A percentile compares a stretch with the other conserved stretches of the same genome.
Evolutionary conservation across 2,888 invertebrate genomes (phyloP).

Genomic region (Aleiodes testaceus): DNA sequence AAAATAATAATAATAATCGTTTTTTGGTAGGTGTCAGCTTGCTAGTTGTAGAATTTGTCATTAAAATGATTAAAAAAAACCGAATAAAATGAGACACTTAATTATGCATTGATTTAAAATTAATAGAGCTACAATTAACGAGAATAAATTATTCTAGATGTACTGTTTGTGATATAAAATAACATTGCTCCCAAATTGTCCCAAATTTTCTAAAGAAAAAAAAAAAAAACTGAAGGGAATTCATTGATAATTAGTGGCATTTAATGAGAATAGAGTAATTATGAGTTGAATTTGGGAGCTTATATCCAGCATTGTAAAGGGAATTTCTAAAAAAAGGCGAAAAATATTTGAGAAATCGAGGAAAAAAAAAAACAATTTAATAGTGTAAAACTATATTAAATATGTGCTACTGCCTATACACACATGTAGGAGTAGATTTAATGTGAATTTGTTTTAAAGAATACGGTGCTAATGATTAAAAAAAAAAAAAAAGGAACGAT

Average conservation of each 20-base stretch:
- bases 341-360: constrained; percentile 41
- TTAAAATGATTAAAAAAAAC: background rate
- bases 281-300: constrained; percentile 39
- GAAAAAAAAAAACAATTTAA: constrained; percentile 47
- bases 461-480: constrained; percentile 48
- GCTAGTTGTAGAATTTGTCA: constrained; percentile 25
- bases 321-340: constrained; percentile 29
- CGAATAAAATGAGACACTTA: background rate
- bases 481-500: constrained; percentile 6
- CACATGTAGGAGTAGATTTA: constrained; percentile 61
- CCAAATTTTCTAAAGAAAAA: constrained; percentile 29
- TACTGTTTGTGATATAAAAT: constrained; percentile 18
- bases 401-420: constrained; percentile 67
- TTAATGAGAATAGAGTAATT: background rate
- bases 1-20: background rate
- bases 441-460: constrained; percentile 54
- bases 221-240: constrained; percentile 14
- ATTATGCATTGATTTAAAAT: background rate
- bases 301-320: constrained; percentile 36
- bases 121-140: background rate
- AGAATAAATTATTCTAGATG: constrained; percentile 5
- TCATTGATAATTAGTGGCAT: background rate
- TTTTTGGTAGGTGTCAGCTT: constrained; percentile 42
- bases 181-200: constrained; percentile 30
- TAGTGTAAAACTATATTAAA: constrained; percentile 48